Conservation (phyloP, 2,888 invertebrate genomes). For the Schrankia costaestrigalis region DNA sequence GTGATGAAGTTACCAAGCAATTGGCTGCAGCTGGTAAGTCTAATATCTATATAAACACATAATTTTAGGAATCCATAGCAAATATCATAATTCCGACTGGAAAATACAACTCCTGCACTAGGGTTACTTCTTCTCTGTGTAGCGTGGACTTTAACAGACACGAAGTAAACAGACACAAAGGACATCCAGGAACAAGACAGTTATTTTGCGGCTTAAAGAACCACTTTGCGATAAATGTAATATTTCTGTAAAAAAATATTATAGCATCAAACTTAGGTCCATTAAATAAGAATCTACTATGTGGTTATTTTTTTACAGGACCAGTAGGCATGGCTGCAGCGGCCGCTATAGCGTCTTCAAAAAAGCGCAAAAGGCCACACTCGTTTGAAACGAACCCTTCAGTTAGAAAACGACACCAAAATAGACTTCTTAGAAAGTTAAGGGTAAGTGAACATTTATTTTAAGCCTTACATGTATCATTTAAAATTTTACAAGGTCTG, state of each 20-base stretch:
- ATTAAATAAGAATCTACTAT: too few relatives aligned
- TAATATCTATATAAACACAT: not conserved
- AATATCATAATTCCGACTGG: too few relatives aligned
- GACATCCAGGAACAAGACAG: too few relatives aligned
- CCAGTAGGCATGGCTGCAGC: conserved; percentile 98
- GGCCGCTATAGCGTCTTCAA: conserved; percentile 96
- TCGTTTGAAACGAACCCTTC: conserved; percentile 98
- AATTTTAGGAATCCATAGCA: too few relatives aligned
- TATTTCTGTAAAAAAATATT: too few relatives aligned
- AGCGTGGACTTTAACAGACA: too few relatives aligned
- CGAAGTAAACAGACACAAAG: too few relatives aligned
- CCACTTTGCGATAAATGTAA: too few relatives aligned
- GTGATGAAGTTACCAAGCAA: conserved; percentile 97
- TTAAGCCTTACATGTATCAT: not conserved
- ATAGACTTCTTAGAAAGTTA: conserved; percentile 92
- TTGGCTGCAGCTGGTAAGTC: conserved; percentile 94
- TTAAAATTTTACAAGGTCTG: not conserved
- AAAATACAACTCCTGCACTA: too few relatives aligned
- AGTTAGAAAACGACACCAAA: conserved; percentile 96
- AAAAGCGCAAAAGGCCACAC: conserved; percentile 96
- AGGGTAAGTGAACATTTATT: conserved; percentile 78
- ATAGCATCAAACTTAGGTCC: too few relatives aligned
- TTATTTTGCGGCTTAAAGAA: too few relatives aligned
- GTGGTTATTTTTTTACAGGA: conserved; percentile 80
- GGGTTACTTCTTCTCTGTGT: too few relatives aligned